Conservation (phyloP, 2,113 vertebrate genomes). For the Phocoena sinus region DNA sequence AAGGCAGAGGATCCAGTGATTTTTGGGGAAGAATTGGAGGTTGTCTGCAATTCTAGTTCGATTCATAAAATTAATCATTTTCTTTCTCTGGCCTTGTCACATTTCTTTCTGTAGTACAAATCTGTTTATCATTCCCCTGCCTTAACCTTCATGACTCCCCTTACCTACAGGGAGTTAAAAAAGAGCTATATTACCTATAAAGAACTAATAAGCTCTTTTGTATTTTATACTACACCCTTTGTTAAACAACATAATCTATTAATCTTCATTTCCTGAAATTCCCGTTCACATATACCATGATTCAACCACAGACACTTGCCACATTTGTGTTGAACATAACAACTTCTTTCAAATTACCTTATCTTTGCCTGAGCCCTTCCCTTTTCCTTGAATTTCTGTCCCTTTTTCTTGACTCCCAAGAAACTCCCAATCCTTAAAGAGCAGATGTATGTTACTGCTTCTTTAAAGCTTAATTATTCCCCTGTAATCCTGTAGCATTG, state of each 20-base stretch:
- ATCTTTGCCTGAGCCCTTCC: not conserved
- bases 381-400: slow-evolving; percentile 14
- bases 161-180: not conserved
- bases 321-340: not conserved
- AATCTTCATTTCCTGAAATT: slow-evolving; percentile 4
- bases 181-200: not conserved
- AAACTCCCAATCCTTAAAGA: not conserved
- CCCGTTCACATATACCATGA: not conserved
- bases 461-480: not conserved
- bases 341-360: not conserved
- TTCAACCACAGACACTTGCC: not conserved
- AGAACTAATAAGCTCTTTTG: not conserved
- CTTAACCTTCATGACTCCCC: not conserved
- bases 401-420: not conserved
- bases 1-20: not conserved
- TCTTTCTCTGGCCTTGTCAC: slow-evolving; percentile 28
- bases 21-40: not conserved
- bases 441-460: not conserved
- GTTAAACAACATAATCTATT: not conserved
- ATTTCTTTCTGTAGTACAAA: slow-evolving; percentile 29
- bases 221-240: not conserved
- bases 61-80: slow-evolving; percentile 35
- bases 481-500: not conserved
- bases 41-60: not conserved
- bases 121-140: not conserved